Evolutionary conservation across 2,113 vertebrate species (phyloP).

Genomic region (Eonycteris spelaea): DNA sequence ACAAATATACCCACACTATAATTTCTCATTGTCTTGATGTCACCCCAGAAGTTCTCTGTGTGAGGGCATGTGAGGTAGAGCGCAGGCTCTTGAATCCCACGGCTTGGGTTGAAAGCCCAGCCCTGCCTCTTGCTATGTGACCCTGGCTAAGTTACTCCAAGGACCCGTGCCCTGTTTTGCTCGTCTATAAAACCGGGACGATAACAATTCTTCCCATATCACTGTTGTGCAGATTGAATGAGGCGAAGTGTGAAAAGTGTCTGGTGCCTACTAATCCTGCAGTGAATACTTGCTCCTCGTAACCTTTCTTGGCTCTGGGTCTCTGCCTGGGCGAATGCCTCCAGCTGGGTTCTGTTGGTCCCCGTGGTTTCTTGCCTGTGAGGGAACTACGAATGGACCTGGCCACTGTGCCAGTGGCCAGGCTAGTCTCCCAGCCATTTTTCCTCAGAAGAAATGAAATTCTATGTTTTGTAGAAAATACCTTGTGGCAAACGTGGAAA

Average conservation of each 20-base stretch:
- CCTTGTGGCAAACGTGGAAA: neutral
- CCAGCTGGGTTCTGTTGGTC: neutral
- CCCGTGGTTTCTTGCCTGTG: neutral
- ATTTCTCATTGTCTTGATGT: neutral
- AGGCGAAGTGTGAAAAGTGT: neutral
- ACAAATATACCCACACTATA: neutral
- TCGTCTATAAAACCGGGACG: neutral
- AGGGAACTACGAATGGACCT: neutral
- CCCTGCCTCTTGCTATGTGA: neutral
- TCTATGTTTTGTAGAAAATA: conserved; percentile 19
- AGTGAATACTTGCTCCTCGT: neutral
- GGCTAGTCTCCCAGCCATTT: neutral
- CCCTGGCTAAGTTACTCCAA: neutral
- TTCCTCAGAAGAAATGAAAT: neutral
- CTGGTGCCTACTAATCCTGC: neutral
- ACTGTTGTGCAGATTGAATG: neutral
- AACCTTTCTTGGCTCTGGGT: neutral
- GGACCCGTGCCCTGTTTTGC: neutral
- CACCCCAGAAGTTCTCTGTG: neutral
- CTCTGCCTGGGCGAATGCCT: neutral
- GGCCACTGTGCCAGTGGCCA: neutral
- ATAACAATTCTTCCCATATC: neutral
- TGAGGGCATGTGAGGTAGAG: neutral
- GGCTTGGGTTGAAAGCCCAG: neutral
- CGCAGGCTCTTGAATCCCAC: neutral